These are phyloP conservation scores for Etheostoma perlongum DNA, from an alignment of 2,797 vertebrate genomes.

Conservation along the genomic window DNA sequence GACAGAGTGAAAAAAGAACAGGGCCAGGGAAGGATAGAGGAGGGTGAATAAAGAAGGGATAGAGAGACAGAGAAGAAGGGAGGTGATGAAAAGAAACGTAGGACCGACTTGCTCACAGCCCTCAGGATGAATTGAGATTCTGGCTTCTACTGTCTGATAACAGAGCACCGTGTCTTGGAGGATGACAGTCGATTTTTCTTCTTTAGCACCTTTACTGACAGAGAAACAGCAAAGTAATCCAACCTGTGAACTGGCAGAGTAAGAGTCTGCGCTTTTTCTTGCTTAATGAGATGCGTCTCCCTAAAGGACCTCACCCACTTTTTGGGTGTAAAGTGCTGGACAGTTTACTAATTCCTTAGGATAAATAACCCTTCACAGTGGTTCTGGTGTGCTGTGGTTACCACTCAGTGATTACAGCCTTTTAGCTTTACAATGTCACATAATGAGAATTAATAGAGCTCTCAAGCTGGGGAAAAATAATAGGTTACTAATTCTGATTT, in stretches of 20 bases:
- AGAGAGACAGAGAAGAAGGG: conserved; percentile 28
- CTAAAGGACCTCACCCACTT: conserved; percentile 9
- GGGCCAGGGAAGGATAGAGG: conserved; percentile 21
- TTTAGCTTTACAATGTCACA: not conserved
- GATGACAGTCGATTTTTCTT: conserved; percentile 73
- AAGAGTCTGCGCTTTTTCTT: conserved; percentile 25
- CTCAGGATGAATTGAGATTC: conserved; percentile 63
- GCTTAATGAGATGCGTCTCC: conserved; percentile 49
- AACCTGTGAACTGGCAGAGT: conserved; percentile 36
- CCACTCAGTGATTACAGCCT: not conserved
- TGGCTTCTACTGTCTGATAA: conserved; percentile 65
- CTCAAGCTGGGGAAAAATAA: not conserved
- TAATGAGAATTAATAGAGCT: conserved; percentile 1
- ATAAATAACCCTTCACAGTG: not conserved
- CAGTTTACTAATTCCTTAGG: not conserved
- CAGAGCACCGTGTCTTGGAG: conserved; percentile 56
- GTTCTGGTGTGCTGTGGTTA: not conserved
- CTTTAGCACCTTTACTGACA: conserved; percentile 62
- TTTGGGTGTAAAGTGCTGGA: not conserved
- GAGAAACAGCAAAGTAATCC: conserved; percentile 54
- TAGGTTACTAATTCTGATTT: not conserved
- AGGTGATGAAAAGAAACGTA: conserved; percentile 52
- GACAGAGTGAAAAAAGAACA: conserved; percentile 51
- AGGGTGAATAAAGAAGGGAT: conserved; percentile 10
- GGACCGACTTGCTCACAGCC: conserved; percentile 40